Evolutionary conservation across 2,113 vertebrate species (phyloP), one percentile per base, ranked within the genome.

Genomic region (Proteles cristata): DNA sequence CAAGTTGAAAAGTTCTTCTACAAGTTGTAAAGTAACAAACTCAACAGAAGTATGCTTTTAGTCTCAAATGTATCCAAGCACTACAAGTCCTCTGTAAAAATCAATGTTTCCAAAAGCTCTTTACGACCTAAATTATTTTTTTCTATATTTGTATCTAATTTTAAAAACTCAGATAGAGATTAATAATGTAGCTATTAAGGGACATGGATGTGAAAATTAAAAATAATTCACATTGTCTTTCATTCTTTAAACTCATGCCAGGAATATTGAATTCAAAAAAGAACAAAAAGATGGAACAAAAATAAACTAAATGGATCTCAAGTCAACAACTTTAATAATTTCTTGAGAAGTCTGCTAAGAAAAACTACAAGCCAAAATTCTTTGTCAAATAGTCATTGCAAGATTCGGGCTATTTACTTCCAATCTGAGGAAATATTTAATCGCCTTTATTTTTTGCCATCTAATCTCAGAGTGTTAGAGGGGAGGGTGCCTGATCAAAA

Each of bases 281-380:
- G 2, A 39, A 39, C 53, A n/a, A 74, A 45, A 53, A 74, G 33
- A 92, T 84, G 19, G 81, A 94, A 86, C 28, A 76, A 92, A n/a
- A 80, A 76, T 74, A 39, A 91, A 63, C 5, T 53, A 82, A 92
- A 81, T 43, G 35, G 31, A 11, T 84, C 53, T 92, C 12, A 90
- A 76, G 86, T 82, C 48, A 95, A 10, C 28, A 84, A 77, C 50
- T 90, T 93, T 31, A 87, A 43, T 85, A 73, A 88, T 97, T 95
- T 71, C 35, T 88, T 50, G 76, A 90, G 21, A 11, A 31, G 2
- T 31, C 85, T 85, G 76, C 19, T 85, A 77, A 85, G 31, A 58
- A 96, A 94, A 96, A 50, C 23, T 66, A 11, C 7, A 45, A 65
- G n/a, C 33, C 58, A 68, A 71, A 69, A 89, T 84, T 95, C 19